Evolutionary conservation across 2,797 vertebrate species (phyloP).

Genomic region (Cossypha heuglini): DNA sequence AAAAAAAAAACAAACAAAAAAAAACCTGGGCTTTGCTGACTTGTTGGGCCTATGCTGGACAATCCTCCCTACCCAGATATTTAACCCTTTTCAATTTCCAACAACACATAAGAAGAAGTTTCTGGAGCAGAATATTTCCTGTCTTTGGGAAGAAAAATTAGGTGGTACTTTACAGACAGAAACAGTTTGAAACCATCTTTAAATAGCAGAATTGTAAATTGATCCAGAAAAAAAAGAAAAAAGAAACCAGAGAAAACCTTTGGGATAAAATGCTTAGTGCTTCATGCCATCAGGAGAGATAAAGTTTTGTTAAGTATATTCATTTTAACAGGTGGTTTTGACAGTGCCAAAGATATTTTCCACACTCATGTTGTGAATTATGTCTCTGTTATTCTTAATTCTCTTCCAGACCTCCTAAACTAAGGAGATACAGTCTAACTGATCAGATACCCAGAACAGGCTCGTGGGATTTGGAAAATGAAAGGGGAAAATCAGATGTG

Average conservation of each 20-base stretch:
- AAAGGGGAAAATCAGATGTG: background rate
- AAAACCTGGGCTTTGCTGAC: background rate
- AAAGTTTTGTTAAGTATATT: conserved; percentile 10
- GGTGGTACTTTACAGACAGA: background rate
- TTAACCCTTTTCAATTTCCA: background rate
- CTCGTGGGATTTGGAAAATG: background rate
- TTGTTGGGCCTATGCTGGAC: background rate
- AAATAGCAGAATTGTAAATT: conserved; percentile 42
- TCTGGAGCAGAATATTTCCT: background rate
- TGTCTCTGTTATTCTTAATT: background rate
- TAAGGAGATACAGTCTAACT: background rate
- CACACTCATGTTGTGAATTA: background rate
- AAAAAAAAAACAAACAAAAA: too few relatives aligned
- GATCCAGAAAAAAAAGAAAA: background rate
- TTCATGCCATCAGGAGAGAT: conserved; percentile 26
- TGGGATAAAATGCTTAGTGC: conserved; percentile 17
- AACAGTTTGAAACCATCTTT: conserved; percentile 29
- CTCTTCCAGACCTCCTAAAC: background rate
- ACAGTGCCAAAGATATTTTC: background rate
- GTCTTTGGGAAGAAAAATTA: background rate
- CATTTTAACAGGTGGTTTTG: background rate
- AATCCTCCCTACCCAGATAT: background rate
- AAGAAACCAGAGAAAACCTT: conserved; percentile 3
- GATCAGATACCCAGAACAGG: background rate
- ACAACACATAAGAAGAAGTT: background rate